Base-by-base conservation (phyloP, 2,113 vertebrate species). In the Perognathus longimembris region DNA sequence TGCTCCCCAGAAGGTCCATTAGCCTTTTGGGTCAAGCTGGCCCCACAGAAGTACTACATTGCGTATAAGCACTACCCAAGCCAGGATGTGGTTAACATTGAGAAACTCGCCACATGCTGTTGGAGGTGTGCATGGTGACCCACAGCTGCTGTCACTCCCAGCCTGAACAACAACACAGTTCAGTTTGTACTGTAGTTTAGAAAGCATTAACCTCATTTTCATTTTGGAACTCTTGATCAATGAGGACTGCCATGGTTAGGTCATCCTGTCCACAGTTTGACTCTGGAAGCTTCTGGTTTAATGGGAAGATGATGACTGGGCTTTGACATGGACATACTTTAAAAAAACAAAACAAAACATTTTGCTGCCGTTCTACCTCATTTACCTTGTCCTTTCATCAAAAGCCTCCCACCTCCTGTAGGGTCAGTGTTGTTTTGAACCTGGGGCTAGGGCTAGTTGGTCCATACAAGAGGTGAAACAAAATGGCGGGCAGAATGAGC, bases 61-160 rank as follows among this genome's bases (percentile, higher is more conserved):
- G 45, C 28, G 36, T 10, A 1, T 7, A 0, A 93, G 91, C 38
- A 77, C 83, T 3, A 50, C 28, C 42, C 22, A 26, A 86, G 89
- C 75, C 94, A 96, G 94, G 90, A 95, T 89, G 94, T 36, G 92
- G 94, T 70, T 45, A 64, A 85, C 1, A 61, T 38, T 1, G 36
- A 93, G 90, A 50, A 18, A 2, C 7, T n/a, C 70, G 2, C 26
- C 4, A 38, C 17, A 10, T 10, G 22, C 2, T 5, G 20, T 11
- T 0, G 0, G 45, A 40, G 45, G 3, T 24, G 24, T 40, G 66
- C 85, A 1, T 40, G 75, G 50, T 50, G 24, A 67, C 42, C 36
- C 76, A 66, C 3, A 3, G 12, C 66, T 30, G 64, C 61, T 71
- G n/a, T 74, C 70, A 32, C 45, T 73, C 32, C n/a, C 40, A 40